These are phyloP conservation scores for Eudasyphora cyanicolor DNA, from an alignment of 2,888 invertebrate species.

Conservation along the genomic window DNA sequence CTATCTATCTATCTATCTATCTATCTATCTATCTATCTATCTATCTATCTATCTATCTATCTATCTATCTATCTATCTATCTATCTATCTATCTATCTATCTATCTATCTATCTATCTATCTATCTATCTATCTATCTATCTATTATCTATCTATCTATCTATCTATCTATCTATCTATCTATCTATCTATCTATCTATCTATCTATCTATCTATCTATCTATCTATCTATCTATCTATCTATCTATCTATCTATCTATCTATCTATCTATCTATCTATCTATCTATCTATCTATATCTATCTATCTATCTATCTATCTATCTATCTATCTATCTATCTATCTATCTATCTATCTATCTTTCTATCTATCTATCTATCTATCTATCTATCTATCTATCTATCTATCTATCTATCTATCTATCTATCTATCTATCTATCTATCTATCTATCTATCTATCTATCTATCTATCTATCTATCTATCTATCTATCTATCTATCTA, in stretches of 20 bases:
- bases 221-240: conserved; percentile 7
- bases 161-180: conserved; percentile 7
- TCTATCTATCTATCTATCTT: conserved; percentile 3
- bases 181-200: conserved; percentile 7
- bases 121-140: too few relatives aligned
- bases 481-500: conserved; percentile 7
- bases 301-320: conserved; percentile 3
- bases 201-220: conserved; percentile 7
- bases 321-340: conserved; percentile 7
- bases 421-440: conserved; percentile 7
- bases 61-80: conserved; percentile 7
- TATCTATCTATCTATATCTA: too few relatives aligned
- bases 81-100: conserved; percentile 7
- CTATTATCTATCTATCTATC: too few relatives aligned
- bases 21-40: conserved; percentile 7
- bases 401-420: conserved; percentile 7
- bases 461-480: conserved; percentile 7
- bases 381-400: conserved; percentile 7
- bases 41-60: conserved; percentile 7
- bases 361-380: conserved; percentile 7
- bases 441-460: conserved; percentile 7
- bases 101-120: conserved; percentile 7
- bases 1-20: conserved; percentile 7
- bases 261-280: conserved; percentile 7
- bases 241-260: conserved; percentile 7